Evolutionary conservation across 1,140 invertebrate genomes (phyloP).

Genomic region (Dendroctonus ponderosae): DNA sequence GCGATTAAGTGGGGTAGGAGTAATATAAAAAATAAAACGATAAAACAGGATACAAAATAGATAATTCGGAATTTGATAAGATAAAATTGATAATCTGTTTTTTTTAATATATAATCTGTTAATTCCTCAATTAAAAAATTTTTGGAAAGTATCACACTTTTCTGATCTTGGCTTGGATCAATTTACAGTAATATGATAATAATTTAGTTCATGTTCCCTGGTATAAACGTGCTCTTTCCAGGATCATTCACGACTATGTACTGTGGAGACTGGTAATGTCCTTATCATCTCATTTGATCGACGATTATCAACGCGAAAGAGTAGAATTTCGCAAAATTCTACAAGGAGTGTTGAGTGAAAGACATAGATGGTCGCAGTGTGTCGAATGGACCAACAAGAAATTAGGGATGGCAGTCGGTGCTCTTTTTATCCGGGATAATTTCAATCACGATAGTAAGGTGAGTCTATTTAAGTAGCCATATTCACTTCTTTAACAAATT

Average conservation of each 20-base stretch:
- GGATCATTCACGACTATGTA: slow-evolving; percentile 79
- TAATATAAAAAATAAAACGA: too few species aligned
- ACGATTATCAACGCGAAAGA: slow-evolving; percentile 73
- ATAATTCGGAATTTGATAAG: too few species aligned
- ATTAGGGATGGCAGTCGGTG: slow-evolving; percentile 79
- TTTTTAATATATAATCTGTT: too few species aligned
- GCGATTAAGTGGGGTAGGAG: too few species aligned
- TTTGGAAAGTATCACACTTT: too few species aligned
- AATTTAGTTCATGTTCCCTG: too few species aligned
- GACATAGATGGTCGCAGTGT: slow-evolving; percentile 77
- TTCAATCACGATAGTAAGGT: slow-evolving; percentile 83
- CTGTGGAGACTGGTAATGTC: slow-evolving; percentile 80
- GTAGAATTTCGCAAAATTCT: slow-evolving; percentile 80
- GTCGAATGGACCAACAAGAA: slow-evolving; percentile 85
- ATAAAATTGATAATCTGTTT: too few species aligned
- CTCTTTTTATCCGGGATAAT: slow-evolving; percentile 77
- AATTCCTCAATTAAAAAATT: too few species aligned
- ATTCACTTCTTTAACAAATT: too few species aligned
- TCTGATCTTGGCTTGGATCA: too few species aligned
- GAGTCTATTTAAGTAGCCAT: slow-evolving; percentile 31
- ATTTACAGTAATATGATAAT: too few species aligned
- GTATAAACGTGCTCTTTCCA: slow-evolving; percentile 43
- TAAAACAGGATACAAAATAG: too few species aligned
- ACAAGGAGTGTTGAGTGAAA: slow-evolving; percentile 72
- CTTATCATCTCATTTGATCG: slow-evolving; percentile 77